phyloP scores from a whole-genome alignment of 2,888 invertebrate genomes.

The Dryococelus australis region DNA sequence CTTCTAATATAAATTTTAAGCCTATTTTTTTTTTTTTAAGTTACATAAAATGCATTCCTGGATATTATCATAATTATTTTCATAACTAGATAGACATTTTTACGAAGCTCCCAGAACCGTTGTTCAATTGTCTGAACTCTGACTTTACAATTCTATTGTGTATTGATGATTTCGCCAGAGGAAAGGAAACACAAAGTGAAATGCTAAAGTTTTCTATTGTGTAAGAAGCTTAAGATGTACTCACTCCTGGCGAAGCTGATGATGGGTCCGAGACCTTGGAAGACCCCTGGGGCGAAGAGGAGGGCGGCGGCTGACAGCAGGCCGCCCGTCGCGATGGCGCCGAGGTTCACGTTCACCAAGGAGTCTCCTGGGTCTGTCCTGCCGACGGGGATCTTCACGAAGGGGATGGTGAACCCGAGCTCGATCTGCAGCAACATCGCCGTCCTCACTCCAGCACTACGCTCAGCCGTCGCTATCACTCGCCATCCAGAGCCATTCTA shows the following conservation, averaged over 20 bases:
- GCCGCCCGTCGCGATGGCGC: conserved; percentile 66
- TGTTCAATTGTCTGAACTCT: no score
- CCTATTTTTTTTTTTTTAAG: no score
- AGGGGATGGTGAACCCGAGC: conserved; percentile 71
- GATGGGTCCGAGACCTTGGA: conserved; percentile 50
- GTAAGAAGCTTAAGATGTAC: no score
- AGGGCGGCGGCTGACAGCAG: conserved; percentile 66
- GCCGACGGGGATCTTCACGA: conserved; percentile 70
- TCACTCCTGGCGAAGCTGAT: conserved; percentile 40
- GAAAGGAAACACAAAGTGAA: no score
- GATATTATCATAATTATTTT: no score
- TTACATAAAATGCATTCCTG: no score
- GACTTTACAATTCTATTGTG: no score
- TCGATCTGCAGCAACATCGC: conserved; percentile 67
- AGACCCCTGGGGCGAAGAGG: conserved; percentile 63
- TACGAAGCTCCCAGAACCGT: no score
- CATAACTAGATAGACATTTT: no score
- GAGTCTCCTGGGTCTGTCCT: conserved; percentile 58
- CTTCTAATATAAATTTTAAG: no score
- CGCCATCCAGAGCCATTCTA: not conserved
- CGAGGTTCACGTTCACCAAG: conserved; percentile 68
- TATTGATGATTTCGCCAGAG: no score
- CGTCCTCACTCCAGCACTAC: not conserved
- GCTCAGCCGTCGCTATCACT: not conserved
- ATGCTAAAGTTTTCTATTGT: no score